These are phyloP conservation scores for Busseola fusca DNA, from an alignment of 2,888 invertebrate species.

Conservation along the genomic window DNA sequence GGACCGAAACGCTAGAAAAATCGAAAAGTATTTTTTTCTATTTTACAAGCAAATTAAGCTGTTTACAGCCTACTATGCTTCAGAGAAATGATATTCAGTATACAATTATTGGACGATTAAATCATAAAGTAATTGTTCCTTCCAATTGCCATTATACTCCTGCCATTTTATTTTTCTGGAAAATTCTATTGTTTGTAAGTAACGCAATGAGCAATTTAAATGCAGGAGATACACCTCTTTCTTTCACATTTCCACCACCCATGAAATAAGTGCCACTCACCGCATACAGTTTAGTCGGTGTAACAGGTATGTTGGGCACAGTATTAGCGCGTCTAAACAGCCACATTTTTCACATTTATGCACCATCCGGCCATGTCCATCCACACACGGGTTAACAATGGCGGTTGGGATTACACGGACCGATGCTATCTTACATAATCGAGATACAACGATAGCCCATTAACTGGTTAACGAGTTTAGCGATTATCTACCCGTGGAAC, in stretches of 20 bases:
- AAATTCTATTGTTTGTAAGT: neutral
- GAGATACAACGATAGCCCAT: slow-evolving; percentile 74
- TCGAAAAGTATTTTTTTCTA: too few species aligned
- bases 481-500: slow-evolving; percentile 63
- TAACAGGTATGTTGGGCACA: slow-evolving; percentile 69
- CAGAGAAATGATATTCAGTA: neutral
- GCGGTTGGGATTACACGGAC: slow-evolving; percentile 43
- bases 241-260: neutral
- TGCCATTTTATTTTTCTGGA: neutral
- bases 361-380: slow-evolving; percentile 40
- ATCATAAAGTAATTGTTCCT: slow-evolving; percentile 3
- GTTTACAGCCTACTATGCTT: too few species aligned
- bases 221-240: slow-evolving; percentile 5
- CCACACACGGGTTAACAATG: slow-evolving; percentile 48
- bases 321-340: slow-evolving; percentile 77
- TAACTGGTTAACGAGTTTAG: slow-evolving; percentile 68
- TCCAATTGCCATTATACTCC: neutral
- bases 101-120: slow-evolving; percentile 13
- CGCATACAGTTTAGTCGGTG: slow-evolving; percentile 64
- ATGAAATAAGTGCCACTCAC: slow-evolving; percentile 63
- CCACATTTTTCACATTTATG: slow-evolving; percentile 72
- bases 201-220: slow-evolving; percentile 1
- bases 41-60: too few species aligned
- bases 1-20: neutral
- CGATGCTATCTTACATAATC: slow-evolving; percentile 68